phyloP scores from a whole-genome alignment of 2,797 vertebrate genomes.

The Pagetopsis macropterus region DNA sequence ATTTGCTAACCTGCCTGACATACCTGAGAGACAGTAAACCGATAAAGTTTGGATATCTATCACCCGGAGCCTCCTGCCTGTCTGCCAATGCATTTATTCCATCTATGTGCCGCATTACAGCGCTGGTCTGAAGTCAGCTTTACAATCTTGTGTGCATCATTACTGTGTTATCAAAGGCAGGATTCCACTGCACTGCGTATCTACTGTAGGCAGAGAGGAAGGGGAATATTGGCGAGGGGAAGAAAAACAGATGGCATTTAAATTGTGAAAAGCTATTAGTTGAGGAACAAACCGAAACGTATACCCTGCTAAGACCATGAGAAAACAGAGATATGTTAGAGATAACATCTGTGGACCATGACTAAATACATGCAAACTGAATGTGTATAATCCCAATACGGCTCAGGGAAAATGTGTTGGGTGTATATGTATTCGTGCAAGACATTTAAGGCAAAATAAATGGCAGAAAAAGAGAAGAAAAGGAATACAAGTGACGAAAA shows the following conservation, averaged over 20 bases:
- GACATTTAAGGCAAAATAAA: not conserved
- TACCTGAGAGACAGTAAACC: slow-evolving; percentile 73
- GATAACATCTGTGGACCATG: slow-evolving; percentile 4
- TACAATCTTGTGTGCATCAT: slow-evolving; percentile 54
- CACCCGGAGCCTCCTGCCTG: slow-evolving; percentile 52
- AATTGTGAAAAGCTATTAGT: slow-evolving; percentile 16
- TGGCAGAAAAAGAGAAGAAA: slow-evolving; percentile 8
- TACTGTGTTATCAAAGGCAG: slow-evolving; percentile 39
- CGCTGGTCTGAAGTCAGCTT: slow-evolving; percentile 28
- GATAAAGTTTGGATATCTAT: slow-evolving; percentile 74
- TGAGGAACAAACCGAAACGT: slow-evolving; percentile 2
- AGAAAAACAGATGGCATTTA: slow-evolving; percentile 22
- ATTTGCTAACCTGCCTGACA: slow-evolving; percentile 73
- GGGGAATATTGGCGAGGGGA: slow-evolving; percentile 20
- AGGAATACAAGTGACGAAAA: not conserved
- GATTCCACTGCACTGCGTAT: slow-evolving; percentile 27
- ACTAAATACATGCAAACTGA: slow-evolving; percentile 3
- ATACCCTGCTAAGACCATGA: not conserved
- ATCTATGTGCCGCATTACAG: slow-evolving; percentile 44
- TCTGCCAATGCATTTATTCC: slow-evolving; percentile 69
- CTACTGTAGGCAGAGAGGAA: slow-evolving; percentile 21
- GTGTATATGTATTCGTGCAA: not conserved
- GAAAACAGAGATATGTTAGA: not conserved
- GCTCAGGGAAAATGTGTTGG: not conserved
- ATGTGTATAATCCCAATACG: not conserved